Conservation (phyloP, 2,888 invertebrate genomes). For the Apoda limacodes region DNA sequence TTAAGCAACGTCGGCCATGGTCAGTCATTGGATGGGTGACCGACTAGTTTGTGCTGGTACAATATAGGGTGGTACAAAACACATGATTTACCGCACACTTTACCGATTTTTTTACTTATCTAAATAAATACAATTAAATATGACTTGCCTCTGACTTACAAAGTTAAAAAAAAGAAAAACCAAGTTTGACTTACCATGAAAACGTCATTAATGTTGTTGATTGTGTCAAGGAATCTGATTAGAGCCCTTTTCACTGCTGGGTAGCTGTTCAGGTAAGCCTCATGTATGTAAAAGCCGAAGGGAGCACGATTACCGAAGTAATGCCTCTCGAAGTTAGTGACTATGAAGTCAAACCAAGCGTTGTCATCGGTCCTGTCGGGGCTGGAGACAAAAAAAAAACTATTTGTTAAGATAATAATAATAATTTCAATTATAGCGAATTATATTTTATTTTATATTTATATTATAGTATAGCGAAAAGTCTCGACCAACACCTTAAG, state of each 20-base stretch:
- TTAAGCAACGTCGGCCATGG: too few relatives aligned
- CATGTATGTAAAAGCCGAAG: constrained; percentile 75
- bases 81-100: too few relatives aligned
- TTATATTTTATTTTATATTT: neutral
- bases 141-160: too few relatives aligned
- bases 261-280: constrained; percentile 65
- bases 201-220: constrained; percentile 65
- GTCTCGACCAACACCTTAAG: too few relatives aligned
- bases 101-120: too few relatives aligned
- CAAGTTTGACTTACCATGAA: constrained; percentile 71
- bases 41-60: too few relatives aligned
- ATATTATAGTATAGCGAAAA: too few relatives aligned
- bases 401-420: neutral
- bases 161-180: too few relatives aligned
- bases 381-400: constrained; percentile 20
- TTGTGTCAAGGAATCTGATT: constrained; percentile 65
- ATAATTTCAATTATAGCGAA: too few relatives aligned
- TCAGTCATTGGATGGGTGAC: too few relatives aligned
- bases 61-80: too few relatives aligned
- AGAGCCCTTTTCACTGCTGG: constrained; percentile 61
- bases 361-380: constrained; percentile 42
- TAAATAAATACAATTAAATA: too few relatives aligned
- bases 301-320: constrained; percentile 75
- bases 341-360: constrained; percentile 68
- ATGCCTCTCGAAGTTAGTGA: constrained; percentile 73